Percentiles rank a stretch among this genome's conserved stretches.
phyloP scores from a whole-genome alignment of 2,888 invertebrate species.

The Perdita meconis region DNA sequence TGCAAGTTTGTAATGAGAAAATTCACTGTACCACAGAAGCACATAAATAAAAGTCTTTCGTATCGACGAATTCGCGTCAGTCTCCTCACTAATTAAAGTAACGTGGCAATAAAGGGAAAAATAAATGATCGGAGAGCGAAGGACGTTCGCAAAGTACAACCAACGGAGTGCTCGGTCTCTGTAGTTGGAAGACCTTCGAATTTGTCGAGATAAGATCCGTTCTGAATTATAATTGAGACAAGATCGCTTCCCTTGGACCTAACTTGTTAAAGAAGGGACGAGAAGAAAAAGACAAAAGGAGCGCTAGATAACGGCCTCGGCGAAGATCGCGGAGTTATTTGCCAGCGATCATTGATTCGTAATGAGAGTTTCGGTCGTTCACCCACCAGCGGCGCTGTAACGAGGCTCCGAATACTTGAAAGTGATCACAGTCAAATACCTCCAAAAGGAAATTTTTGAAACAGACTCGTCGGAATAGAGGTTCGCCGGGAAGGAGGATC shows the following conservation, averaged over 20 bases:
- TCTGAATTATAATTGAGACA: conserved; percentile 30
- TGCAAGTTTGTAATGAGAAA: too few species aligned
- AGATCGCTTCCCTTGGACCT: conserved; percentile 15
- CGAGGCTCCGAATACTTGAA: conserved; percentile 9
- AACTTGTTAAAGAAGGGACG: conserved; percentile 11
- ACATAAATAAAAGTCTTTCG: too few species aligned
- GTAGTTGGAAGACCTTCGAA: neutral
- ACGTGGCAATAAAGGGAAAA: neutral
- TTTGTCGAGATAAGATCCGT: conserved; percentile 11
- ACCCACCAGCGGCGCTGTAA: conserved; percentile 21
- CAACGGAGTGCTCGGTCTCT: neutral
- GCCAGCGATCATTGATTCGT: conserved; percentile 17
- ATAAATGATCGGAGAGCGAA: neutral
- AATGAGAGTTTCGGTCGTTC: conserved; percentile 39
- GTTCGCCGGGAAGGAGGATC: conserved; percentile 2
- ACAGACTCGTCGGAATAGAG: conserved; percentile 6
- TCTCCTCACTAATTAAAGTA: neutral
- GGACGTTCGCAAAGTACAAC: conserved; percentile 18
- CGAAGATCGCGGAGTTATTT: neutral
- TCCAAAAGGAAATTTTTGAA: conserved; percentile 29
- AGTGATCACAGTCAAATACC: conserved; percentile 20
- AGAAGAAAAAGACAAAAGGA: conserved; percentile 5
- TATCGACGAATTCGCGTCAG: too few species aligned
- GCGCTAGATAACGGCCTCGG: neutral
- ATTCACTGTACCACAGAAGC: too few species aligned